Evolutionary conservation across 2,797 vertebrate genomes (phyloP), one percentile per base, ranked within the genome.

Genomic region (Urocyon cinereoargenteus): DNA sequence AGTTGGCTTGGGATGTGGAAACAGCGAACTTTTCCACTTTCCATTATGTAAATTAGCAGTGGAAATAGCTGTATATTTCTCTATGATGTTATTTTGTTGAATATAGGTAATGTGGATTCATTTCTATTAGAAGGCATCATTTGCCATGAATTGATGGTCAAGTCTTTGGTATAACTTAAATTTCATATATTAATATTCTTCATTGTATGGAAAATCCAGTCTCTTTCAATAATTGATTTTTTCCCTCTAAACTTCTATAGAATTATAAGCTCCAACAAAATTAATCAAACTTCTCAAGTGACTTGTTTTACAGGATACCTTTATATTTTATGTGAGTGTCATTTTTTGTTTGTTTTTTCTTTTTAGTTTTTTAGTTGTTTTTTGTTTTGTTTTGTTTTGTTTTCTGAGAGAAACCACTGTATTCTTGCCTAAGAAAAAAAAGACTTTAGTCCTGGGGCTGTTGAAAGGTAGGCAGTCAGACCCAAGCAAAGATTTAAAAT

Each of bases 21-120:
- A 98, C 1, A 95, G 96, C 91, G 93, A 96, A 96, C 73, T 94
- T 97, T 97, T 84, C 68, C 93, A 98, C 91, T 98, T 98, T 97
- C 96, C 98, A 93, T 98, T 97, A 96, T 97, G 91, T 97, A 98
- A 98, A 98, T 98, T 95, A 98, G 86, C 97, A 98, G 94, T 98
- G 97, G 97, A 97, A 98, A 97, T 96, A 97, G 62, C 88, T 96
- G 49, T 93, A 78, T 96, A 95, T 96, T 96, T 94, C 86, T 96
- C 53, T 96, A 59, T 97, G 93, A 97, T 97, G 57, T 95, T 89
- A 92, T 96, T 49, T 97, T 92, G 86, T 73, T 97, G 97, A 97
- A 85, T 97, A 90, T 57, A 94, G 97, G 70, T 68, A 95, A 95
- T 93, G 34, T 59, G 15, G 34, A 26, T 95, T 98, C 55, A 73